Conservation (phyloP, 2,113 vertebrate species). For the Aspidoscelis tigris region DNA sequence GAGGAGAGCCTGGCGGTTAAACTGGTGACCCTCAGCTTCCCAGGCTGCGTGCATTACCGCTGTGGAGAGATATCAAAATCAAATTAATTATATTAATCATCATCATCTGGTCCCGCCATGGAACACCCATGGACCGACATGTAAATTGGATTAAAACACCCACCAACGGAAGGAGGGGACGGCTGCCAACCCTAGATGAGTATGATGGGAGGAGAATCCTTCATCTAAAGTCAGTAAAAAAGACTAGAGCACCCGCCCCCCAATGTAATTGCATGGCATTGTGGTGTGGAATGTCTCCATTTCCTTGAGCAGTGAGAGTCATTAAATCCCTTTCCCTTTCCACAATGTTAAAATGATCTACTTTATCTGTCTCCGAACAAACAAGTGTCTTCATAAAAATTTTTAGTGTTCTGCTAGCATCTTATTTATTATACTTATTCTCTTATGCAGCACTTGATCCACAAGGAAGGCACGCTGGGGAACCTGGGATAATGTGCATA, state of each 20-base stretch:
- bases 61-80: too few species aligned
- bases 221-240: background rate
- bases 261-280: background rate
- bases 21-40: too few species aligned
- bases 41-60: too few species aligned
- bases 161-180: background rate
- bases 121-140: background rate
- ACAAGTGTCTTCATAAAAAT: background rate
- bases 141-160: background rate
- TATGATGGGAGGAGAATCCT: background rate
- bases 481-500: background rate
- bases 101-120: background rate
- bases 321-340: background rate
- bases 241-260: too few species aligned
- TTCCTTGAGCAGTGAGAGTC: background rate
- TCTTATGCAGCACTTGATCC: constrained; percentile 14
- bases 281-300: background rate
- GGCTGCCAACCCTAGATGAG: background rate
- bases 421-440: constrained; percentile 12
- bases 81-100: too few species aligned
- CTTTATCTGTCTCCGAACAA: background rate
- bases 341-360: constrained; percentile 15
- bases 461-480: background rate
- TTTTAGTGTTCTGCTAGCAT: background rate
- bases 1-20: too few species aligned